A percentile compares a stretch with the other conserved stretches of the same genome.
Conservation (phyloP, 1,140 invertebrate genomes). For the Diorhabda carinulata region DNA sequence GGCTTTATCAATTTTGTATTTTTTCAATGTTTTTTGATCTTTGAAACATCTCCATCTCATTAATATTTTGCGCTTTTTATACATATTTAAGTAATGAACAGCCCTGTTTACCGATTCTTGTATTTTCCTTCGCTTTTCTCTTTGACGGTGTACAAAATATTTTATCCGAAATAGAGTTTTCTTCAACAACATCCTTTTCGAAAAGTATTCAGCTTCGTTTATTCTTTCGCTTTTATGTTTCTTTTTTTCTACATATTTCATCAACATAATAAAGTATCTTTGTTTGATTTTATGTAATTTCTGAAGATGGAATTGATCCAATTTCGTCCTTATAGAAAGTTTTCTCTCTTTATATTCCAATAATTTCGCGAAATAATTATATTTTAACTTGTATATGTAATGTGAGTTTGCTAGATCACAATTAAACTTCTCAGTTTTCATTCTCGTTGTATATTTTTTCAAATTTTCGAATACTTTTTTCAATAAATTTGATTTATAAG, state of each 20-base stretch:
- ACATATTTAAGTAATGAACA: background rate
- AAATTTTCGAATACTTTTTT: slow-evolving; percentile 23
- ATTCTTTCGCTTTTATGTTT: slow-evolving; percentile 20
- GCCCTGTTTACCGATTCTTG: slow-evolving; percentile 8
- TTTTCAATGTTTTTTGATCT: slow-evolving; percentile 11
- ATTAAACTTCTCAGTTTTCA: slow-evolving; percentile 14
- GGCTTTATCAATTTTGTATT: background rate
- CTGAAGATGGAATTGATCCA: background rate
- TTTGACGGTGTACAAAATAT: slow-evolving; percentile 7
- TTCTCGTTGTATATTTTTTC: slow-evolving; percentile 18
- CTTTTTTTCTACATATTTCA: slow-evolving; percentile 12
- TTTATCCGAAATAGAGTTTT: slow-evolving; percentile 16
- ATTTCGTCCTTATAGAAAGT: slow-evolving; percentile 4
- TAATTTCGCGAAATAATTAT: slow-evolving; percentile 9
- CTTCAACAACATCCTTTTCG: slow-evolving; percentile 17
- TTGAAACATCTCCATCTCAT: slow-evolving; percentile 21
- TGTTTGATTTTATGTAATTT: slow-evolving; percentile 4
- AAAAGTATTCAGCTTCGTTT: slow-evolving; percentile 6
- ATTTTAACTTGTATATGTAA: slow-evolving; percentile 14
- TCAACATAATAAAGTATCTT: slow-evolving; percentile 17
- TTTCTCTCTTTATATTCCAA: slow-evolving; percentile 7
- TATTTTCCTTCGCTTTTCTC: slow-evolving; percentile 17
- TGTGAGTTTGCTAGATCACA: slow-evolving; percentile 10
- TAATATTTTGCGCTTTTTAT: slow-evolving; percentile 12
- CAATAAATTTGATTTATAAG: slow-evolving; percentile 24